Evolutionary conservation across 1,140 invertebrate genomes (phyloP), one percentile per base, ranked within the genome.

Genomic region (Temnothorax curvispinosus): DNA sequence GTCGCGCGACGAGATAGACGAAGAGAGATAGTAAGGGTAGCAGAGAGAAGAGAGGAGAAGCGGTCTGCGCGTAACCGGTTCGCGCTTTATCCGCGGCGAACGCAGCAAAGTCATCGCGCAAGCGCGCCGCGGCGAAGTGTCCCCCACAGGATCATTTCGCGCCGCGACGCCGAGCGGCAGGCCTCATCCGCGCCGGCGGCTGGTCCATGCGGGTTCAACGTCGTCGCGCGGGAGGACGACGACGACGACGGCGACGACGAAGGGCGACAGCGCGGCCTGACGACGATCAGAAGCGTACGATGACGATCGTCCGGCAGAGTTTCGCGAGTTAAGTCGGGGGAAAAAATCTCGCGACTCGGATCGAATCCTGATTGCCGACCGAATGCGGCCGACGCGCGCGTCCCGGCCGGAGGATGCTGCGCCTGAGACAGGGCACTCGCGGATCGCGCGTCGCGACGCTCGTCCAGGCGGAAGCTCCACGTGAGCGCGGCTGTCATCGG

Each of bases 141-240:
- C 52, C 60, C 50, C 84, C 85, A 75, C 87, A 88, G 84, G 77
- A 82, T 91, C 90, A 91, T 90, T 90, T 90, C 89, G 90, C 89
- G 90, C 89, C 90, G 90, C 90, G 90, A 91, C 90, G 85, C 90
- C 89, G 58, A 89, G 89, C 85, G 87, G 85, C 80, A 85, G 80
- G 80, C 64, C 85, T 77, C 78, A 86, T 84, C 87, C 89, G 89
- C 78, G 58, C 56, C 90, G 77, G 84, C 78, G 87, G 65, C 69
- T 87, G 65, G 80, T 90, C 89, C 90, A 90, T 90, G 90, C 84
- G 90, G 87, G 85, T 90, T 81, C 89, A 58, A 87, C 85, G 90
- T 89, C 90, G 87, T 89, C 90, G 84, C 77, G 81, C 89, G 89
- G 52, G 69, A 86, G 77, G 82, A 64, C 81, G 85, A 80, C 72